A percentile compares a stretch with the other conserved stretches of the same genome.
Conservation (phyloP, 2,113 vertebrate species). For the Silurus glanis region DNA sequence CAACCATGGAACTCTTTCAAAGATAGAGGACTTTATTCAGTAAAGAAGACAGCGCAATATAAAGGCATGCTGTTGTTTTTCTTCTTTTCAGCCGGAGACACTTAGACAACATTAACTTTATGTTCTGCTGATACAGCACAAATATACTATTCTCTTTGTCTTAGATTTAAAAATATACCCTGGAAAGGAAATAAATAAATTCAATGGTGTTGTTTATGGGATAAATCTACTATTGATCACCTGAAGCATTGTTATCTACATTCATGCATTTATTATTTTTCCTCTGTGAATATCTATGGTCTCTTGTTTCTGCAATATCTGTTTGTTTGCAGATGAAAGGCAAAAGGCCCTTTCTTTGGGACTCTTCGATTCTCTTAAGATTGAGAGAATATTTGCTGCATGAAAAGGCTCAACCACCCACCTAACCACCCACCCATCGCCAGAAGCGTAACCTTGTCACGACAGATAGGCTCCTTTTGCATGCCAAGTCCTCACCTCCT, state of each 20-base stretch:
- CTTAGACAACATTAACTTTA: background rate
- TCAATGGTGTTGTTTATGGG: background rate
- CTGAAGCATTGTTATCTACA: background rate
- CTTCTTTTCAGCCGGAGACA: background rate
- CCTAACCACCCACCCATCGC: constrained; percentile 33
- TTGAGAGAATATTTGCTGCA: constrained; percentile 5
- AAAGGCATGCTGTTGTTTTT: background rate
- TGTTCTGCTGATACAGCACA: constrained; percentile 11
- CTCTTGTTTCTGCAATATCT: background rate
- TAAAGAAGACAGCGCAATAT: background rate
- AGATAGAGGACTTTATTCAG: background rate
- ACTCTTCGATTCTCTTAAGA: constrained; percentile 19
- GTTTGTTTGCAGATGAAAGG: background rate
- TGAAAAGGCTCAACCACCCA: constrained; percentile 28
- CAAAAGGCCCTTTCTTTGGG: background rate
- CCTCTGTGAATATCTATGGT: background rate
- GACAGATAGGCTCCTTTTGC: constrained; percentile 30
- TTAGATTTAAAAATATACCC: background rate
- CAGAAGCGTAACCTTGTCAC: constrained; percentile 49
- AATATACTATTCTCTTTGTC: background rate
- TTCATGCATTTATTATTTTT: background rate
- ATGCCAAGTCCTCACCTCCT: constrained; percentile 35
- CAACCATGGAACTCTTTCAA: background rate
- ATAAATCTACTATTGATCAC: constrained; percentile 4
- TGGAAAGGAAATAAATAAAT: background rate